These are phyloP conservation scores for Hydrolagus colliei DNA, from an alignment of 2,797 vertebrate genomes.

Conservation along the genomic window DNA sequence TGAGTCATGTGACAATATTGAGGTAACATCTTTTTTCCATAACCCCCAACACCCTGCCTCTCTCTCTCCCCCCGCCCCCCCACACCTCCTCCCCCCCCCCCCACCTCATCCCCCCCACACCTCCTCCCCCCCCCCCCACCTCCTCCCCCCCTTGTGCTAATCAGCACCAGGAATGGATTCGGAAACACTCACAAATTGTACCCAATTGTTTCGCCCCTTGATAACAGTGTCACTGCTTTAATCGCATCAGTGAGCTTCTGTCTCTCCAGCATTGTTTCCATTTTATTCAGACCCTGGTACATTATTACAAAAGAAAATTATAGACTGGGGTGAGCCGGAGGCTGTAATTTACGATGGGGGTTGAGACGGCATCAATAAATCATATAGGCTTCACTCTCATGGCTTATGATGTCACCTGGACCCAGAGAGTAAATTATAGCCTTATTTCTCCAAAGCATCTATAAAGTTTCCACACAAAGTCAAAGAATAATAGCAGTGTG, in stretches of 20 bases:
- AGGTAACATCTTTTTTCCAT: no score
- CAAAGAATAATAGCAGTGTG: neutral
- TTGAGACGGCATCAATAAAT: neutral
- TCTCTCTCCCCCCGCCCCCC: no score
- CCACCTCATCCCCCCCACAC: no score
- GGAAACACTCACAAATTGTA: no score
- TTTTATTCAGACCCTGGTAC: neutral
- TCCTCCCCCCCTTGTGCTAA: no score
- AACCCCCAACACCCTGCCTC: no score
- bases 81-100: no score
- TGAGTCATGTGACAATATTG: neutral
- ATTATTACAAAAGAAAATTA: slow-evolving; percentile 19
- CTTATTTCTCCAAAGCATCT: neutral
- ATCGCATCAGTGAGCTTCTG: neutral
- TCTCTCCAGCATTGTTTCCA: slow-evolving; percentile 11
- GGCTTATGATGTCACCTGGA: neutral
- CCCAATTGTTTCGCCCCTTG: neutral
- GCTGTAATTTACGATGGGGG: slow-evolving; percentile 19
- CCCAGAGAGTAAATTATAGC: neutral
- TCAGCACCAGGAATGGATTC: no score
- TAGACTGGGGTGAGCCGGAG: slow-evolving; percentile 3
- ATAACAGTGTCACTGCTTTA: neutral
- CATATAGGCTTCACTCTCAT: neutral
- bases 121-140: no score
- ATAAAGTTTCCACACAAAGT: slow-evolving; percentile 5